A percentile compares a stretch with the other conserved stretches of the same genome.
phyloP scores from a whole-genome alignment of 2,113 vertebrate genomes.

The Psettodes erumei region DNA sequence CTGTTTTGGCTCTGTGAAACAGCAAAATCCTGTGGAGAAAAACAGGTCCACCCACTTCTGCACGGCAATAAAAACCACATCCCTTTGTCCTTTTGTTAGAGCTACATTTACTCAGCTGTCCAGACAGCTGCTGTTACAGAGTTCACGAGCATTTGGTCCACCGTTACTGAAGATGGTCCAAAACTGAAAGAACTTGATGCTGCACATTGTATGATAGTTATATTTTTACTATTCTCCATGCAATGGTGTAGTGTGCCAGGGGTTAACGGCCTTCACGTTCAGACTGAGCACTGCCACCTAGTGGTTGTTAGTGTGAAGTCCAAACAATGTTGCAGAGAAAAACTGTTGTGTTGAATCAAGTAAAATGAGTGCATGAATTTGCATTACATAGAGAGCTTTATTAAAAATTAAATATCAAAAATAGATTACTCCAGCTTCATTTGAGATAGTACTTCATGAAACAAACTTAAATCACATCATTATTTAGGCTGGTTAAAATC shows the following conservation, averaged over 20 bases:
- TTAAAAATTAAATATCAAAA: conserved; percentile 47
- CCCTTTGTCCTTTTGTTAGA: conserved; percentile 40
- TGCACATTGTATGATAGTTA: background rate
- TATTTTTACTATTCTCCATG: conserved; percentile 11
- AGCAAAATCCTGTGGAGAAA: background rate
- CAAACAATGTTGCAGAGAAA: background rate
- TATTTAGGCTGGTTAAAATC: background rate
- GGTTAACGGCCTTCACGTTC: background rate
- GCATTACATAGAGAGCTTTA: conserved; percentile 37
- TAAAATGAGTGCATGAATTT: conserved; percentile 1
- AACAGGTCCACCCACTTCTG: conserved; percentile 3
- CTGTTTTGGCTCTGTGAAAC: conserved; percentile 2
- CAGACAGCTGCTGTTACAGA: conserved; percentile 21
- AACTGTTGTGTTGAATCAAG: background rate
- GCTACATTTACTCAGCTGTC: conserved; percentile 50
- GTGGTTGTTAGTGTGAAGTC: conserved; percentile 29
- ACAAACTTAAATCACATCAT: background rate
- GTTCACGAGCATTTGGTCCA: conserved; percentile 1
- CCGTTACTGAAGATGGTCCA: background rate
- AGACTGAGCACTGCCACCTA: conserved; percentile 55
- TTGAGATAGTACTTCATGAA: background rate
- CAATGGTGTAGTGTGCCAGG: background rate
- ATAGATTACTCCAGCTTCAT: conserved; percentile 30
- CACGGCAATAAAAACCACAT: conserved; percentile 29
- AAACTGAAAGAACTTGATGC: background rate